Evolutionary conservation across 2,888 invertebrate species (phyloP), one percentile per base, ranked within the genome.

Genomic region (Helobdella robusta): DNA sequence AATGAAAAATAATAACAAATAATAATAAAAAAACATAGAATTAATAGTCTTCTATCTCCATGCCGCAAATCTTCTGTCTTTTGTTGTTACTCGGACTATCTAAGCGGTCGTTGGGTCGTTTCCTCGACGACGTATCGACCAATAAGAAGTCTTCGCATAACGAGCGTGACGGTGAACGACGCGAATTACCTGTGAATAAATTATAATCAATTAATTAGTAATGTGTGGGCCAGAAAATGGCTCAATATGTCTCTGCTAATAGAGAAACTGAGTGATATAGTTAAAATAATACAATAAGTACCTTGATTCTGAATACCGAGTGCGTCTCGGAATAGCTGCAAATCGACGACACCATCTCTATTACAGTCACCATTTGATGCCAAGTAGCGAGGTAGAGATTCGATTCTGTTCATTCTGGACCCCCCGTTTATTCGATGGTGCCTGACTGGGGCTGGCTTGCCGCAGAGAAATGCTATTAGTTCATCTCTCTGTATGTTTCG

Each of bases 401-500:
- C 56, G 56, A 30, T 56, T 32, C 56, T 56, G 23, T 28, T 56
- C 23, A 23, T 20, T 30, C 56, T 56, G 25, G 1, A 15, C 11
- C 56, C 15, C 3, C 67, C 58, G 46, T 68, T 68, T n/a, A 70
- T 63, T n/a, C 65, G 64, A 36, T 72, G 68, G 34, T 69, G 68
- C n/a, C 75, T 69, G 23, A 84, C 83, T 68, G 87, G 86, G 67
- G 84, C 83, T 62, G 70, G 75, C 71, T 77, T 77, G 44, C 88
- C 88, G 72, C 87, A 85, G 67, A 89, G 82, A 81, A 86, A 88
- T 23, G 87, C 86, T 73, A 88, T 80, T 32, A 89, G 81, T 76
- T 89, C 88, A 75, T 89, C 88, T 48, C 88, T 82, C 32, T 86
- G 83, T 72, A 89, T 88, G 77, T 85, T 83, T 72, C 87, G 83